Evolutionary conservation across 2,888 invertebrate species (phyloP).

Genomic region (Atethmia centrago): DNA sequence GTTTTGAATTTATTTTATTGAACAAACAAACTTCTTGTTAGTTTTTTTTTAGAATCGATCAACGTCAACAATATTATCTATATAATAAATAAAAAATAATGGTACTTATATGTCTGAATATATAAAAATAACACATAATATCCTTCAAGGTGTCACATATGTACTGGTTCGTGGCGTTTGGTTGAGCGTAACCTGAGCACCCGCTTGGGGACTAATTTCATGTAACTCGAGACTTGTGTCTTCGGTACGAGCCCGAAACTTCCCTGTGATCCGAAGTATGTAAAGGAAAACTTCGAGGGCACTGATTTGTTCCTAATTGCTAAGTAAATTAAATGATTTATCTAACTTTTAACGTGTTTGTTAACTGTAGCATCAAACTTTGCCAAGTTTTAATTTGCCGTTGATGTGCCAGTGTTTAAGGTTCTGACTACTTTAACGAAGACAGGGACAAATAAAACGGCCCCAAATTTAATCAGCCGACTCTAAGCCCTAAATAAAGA

Average conservation of each 20-base stretch:
- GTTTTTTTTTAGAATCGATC: neutral
- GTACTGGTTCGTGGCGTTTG: slow-evolving; percentile 24
- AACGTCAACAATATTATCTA: neutral
- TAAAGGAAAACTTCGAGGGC: slow-evolving; percentile 68
- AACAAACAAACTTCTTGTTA: neutral
- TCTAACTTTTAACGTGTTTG: slow-evolving; percentile 56
- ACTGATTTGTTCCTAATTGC: slow-evolving; percentile 71
- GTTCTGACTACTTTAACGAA: slow-evolving; percentile 19
- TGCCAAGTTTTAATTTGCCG: slow-evolving; percentile 46
- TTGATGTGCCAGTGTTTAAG: slow-evolving; percentile 19
- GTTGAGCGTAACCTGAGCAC: slow-evolving; percentile 65
- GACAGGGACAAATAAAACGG: slow-evolving; percentile 13
- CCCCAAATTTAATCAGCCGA: slow-evolving; percentile 44
- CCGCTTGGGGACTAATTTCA: slow-evolving; percentile 77
- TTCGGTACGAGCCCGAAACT: slow-evolving; percentile 63
- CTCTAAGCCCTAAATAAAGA: slow-evolving; percentile 48
- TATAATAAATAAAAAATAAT: too few species aligned
- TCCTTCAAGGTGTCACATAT: neutral
- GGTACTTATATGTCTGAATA: neutral
- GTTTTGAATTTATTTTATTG: slow-evolving; percentile 29
- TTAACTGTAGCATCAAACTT: slow-evolving; percentile 45
- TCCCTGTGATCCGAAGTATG: slow-evolving; percentile 60
- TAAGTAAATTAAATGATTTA: slow-evolving; percentile 71
- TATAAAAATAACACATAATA: slow-evolving; percentile 6
- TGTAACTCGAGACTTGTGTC: slow-evolving; percentile 70